Percentiles rank a stretch among this genome's conserved stretches.
Evolutionary conservation across 2,113 vertebrate species (phyloP).

Genomic region (Abramis brama): DNA sequence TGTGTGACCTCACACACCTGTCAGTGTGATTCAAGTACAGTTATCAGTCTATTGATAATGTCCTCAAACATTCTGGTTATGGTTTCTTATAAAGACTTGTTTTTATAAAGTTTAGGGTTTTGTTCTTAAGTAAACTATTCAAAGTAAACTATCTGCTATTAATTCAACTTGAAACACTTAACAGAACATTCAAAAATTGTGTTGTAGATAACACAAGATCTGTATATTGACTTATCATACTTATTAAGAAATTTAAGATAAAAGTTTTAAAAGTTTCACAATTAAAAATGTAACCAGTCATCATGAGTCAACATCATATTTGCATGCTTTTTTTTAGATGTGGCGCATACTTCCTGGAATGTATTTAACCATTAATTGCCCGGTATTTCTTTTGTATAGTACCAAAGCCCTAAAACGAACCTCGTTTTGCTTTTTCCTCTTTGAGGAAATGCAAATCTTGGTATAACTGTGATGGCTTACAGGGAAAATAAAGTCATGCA

Average conservation of each 20-base stretch:
- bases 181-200: neutral
- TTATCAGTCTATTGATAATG: too few species aligned
- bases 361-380: neutral
- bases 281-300: neutral
- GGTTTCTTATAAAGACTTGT: neutral
- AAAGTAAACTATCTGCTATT: neutral
- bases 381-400: neutral
- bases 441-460: neutral
- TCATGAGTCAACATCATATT: neutral
- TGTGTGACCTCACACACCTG: conserved; percentile 37
- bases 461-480: neutral
- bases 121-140: too few species aligned
- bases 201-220: neutral
- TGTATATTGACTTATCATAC: neutral
- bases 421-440: neutral
- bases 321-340: neutral
- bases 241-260: neutral
- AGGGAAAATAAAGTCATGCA: neutral
- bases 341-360: neutral
- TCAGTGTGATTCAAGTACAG: neutral
- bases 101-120: neutral
- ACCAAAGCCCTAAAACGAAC: neutral
- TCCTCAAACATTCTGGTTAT: neutral
- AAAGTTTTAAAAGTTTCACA: neutral
- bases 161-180: neutral